Evolutionary conservation across 2,113 vertebrate genomes (phyloP).

Genomic region (Myxocyprinus asiaticus): DNA sequence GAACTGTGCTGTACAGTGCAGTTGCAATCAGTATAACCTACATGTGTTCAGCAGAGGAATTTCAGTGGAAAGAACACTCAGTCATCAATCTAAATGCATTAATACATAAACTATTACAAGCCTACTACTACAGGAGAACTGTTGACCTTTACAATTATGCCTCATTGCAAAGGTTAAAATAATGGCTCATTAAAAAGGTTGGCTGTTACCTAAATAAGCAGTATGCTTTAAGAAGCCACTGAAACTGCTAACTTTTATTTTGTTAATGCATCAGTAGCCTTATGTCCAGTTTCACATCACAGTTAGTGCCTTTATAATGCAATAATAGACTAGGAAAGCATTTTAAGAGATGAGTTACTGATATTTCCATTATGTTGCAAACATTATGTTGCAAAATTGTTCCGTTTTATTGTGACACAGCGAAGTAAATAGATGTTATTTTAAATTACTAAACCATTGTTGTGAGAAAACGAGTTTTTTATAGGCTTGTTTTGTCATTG

Average conservation of each 20-base stretch:
- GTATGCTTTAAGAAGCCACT: not conserved
- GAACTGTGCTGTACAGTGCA: too few species aligned
- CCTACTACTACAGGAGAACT: too few species aligned
- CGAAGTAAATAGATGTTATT: not conserved
- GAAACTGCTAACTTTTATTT: not conserved
- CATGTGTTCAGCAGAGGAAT: not conserved
- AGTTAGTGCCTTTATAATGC: too few species aligned
- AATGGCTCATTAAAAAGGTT: not conserved
- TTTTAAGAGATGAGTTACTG: not conserved
- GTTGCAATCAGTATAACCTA: not conserved
- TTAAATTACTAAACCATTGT: not conserved
- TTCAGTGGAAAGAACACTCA: not conserved
- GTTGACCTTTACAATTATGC: not conserved
- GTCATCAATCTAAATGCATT: slow-evolving; percentile 16
- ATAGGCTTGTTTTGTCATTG: not conserved
- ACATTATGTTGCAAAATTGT: not conserved
- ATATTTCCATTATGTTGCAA: too few species aligned
- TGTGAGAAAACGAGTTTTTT: not conserved
- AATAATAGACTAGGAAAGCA: not conserved
- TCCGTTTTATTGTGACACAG: not conserved
- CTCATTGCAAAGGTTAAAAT: not conserved
- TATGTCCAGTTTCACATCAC: not conserved
- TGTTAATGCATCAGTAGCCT: not conserved
- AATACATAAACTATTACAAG: slow-evolving; percentile 33
- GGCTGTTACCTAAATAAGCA: too few species aligned